A percentile compares a stretch with the other conserved stretches of the same genome.
Evolutionary conservation across 1,140 invertebrate genomes (phyloP).

Genomic region (Chrysomallon squamiferum): DNA sequence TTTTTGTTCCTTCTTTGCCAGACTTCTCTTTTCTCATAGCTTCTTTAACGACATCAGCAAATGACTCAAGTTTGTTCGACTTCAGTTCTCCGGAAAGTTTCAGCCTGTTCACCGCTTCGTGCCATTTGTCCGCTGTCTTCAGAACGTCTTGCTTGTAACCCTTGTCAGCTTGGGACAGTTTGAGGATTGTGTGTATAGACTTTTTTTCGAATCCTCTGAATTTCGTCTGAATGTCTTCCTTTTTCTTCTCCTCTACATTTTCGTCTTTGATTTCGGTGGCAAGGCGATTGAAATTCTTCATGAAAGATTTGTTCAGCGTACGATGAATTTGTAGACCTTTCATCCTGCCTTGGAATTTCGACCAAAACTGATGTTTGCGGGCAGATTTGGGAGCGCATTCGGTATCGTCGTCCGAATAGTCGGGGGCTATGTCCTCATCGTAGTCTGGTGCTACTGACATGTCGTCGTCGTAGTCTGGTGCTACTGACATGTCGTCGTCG

Average conservation of each 20-base stretch:
- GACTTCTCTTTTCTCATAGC: neutral
- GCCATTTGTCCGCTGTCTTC: neutral
- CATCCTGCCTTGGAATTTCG: constrained; percentile 21
- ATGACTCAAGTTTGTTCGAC: neutral
- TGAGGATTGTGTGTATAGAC: constrained; percentile 28
- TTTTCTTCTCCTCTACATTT: neutral
- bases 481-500: too few relatives aligned
- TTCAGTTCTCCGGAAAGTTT: neutral
- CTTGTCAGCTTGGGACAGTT: constrained; percentile 14
- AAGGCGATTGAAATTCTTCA: constrained; percentile 33
- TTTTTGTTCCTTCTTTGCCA: neutral
- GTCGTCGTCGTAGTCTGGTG: constrained; percentile 12
- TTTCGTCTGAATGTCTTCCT: constrained; percentile 9
- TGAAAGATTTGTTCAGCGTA: constrained; percentile 37
- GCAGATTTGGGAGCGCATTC: neutral
- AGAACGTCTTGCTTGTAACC: neutral
- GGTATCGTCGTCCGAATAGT: neutral
- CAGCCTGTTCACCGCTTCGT: neutral
- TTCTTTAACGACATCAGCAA: neutral
- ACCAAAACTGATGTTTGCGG: constrained; percentile 28
- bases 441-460: constrained; percentile 14
- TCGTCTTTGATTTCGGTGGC: constrained; percentile 19
- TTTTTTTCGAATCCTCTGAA: constrained; percentile 27
- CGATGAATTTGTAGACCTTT: constrained; percentile 11
- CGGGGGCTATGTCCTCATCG: constrained; percentile 17